These are phyloP conservation scores for Drosophila pallidifrons DNA, from an alignment of 1,140 invertebrate genomes.

Conservation along the genomic window DNA sequence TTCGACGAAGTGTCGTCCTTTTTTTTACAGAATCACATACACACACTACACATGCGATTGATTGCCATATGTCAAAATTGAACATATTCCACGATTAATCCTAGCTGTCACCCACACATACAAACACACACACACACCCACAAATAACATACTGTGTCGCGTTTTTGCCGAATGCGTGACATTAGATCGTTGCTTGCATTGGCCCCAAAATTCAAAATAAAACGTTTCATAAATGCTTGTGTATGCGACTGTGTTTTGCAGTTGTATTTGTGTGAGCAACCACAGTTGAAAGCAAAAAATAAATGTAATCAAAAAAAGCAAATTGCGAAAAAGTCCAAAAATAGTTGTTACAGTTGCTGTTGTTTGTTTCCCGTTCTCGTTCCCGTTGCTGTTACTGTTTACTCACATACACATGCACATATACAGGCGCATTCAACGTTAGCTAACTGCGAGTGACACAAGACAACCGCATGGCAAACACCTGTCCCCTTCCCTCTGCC, in stretches of 20 bases:
- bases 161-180: conserved; percentile 51
- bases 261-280: background rate
- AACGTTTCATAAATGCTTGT: conserved; percentile 37
- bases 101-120: conserved; percentile 26
- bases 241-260: background rate
- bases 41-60: conserved; percentile 52
- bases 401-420: conserved; percentile 30
- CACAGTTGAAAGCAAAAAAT: conserved; percentile 26
- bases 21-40: conserved; percentile 42
- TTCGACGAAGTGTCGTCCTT: conserved; percentile 6
- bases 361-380: background rate
- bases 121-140: background rate
- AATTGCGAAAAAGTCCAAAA: conserved; percentile 50
- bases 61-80: conserved; percentile 76
- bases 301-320: conserved; percentile 31
- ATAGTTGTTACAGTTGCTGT: conserved; percentile 45
- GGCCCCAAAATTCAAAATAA: conserved; percentile 7
- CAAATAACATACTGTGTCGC: conserved; percentile 8
- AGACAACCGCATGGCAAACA: conserved; percentile 62
- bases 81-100: conserved; percentile 65
- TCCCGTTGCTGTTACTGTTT: conserved; percentile 32
- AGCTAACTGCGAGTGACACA: conserved; percentile 42
- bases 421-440: conserved; percentile 13
- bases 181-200: conserved; percentile 63
- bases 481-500: conserved; percentile 19